phyloP scores from a whole-genome alignment of 2,888 invertebrate species.

The Rugalucina vietnamica region DNA sequence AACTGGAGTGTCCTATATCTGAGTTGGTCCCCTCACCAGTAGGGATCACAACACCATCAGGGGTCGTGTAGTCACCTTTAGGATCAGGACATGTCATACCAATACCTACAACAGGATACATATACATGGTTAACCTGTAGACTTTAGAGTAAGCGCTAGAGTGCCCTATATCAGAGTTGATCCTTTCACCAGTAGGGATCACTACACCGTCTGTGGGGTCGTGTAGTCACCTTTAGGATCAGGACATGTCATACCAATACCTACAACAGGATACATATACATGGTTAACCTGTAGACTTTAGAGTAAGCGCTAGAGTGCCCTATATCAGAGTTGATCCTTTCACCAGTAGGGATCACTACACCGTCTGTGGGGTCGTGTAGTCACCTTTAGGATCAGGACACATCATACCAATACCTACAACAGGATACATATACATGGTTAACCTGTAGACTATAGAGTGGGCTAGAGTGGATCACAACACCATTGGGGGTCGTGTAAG shows the following conservation, averaged over 20 bases:
- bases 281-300: no score
- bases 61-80: slow-evolving; percentile 85
- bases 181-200: slow-evolving; percentile 83
- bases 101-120: slow-evolving; percentile 84
- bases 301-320: slow-evolving; percentile 84
- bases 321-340: slow-evolving; percentile 64
- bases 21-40: slow-evolving; percentile 79
- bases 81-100: slow-evolving; percentile 95
- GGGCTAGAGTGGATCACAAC: slow-evolving; percentile 84
- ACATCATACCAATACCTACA: slow-evolving; percentile 89
- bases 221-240: slow-evolving; percentile 88
- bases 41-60: slow-evolving; percentile 87
- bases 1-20: slow-evolving; percentile 82
- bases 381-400: slow-evolving; percentile 90
- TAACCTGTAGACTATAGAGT: no score
- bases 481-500: slow-evolving; percentile 87
- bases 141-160: no score
- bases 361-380: slow-evolving; percentile 88
- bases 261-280: no score
- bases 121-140: no score
- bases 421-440: no score
- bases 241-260: slow-evolving; percentile 92
- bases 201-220: slow-evolving; percentile 87
- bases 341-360: slow-evolving; percentile 83
- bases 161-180: slow-evolving; percentile 57